A percentile compares a stretch with the other conserved stretches of the same genome.
phyloP scores from a whole-genome alignment of 2,797 vertebrate species.

The Myotis vivesi region DNA sequence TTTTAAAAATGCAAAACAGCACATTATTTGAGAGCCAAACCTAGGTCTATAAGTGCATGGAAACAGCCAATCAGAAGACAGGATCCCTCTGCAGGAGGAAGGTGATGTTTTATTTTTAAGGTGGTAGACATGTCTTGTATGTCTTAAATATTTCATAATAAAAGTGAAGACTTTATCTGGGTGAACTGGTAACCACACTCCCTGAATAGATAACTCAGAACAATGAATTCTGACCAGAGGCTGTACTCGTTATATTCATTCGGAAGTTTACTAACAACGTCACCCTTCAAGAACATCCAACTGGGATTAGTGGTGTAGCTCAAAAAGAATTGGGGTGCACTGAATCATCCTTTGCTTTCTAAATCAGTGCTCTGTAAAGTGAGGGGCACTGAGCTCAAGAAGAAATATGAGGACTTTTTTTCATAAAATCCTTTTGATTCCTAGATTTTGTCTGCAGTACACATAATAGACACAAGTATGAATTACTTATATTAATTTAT shows the following conservation, averaged over 20 bases:
- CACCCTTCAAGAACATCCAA: constrained; percentile 4
- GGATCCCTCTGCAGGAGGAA: not conserved
- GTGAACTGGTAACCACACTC: not conserved
- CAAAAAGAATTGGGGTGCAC: not conserved
- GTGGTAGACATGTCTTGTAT: not conserved
- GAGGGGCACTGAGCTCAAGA: not conserved
- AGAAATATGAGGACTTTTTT: not conserved
- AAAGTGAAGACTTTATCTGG: not conserved
- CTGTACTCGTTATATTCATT: not conserved
- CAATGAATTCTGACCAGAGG: constrained; percentile 3
- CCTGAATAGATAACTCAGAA: not conserved
- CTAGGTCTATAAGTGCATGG: not conserved
- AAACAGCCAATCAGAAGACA: not conserved
- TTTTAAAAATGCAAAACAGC: not conserved
- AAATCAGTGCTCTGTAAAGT: not conserved
- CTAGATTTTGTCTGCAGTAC: not conserved
- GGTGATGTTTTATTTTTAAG: not conserved
- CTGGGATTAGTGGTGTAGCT: not conserved
- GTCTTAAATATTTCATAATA: constrained; percentile 21
- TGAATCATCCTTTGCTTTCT: constrained; percentile 6
- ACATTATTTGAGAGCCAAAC: not conserved
- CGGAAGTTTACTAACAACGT: not conserved
- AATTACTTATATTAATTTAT: not conserved
- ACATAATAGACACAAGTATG: not conserved
- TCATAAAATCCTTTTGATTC: constrained; percentile 9